phyloP scores from a whole-genome alignment of 2,113 vertebrate species.

The Clupea harengus region DNA sequence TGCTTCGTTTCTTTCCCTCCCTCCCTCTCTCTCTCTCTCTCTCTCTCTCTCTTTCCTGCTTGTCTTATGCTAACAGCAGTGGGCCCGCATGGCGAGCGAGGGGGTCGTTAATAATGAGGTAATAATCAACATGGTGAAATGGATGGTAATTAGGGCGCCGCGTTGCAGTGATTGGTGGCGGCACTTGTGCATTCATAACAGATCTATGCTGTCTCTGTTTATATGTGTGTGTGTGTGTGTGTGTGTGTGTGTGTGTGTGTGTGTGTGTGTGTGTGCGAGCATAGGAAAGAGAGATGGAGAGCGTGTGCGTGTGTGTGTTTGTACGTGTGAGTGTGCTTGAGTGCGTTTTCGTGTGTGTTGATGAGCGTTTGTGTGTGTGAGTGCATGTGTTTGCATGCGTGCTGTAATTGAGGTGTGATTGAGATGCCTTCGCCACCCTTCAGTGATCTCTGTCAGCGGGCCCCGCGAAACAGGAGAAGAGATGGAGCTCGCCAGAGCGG shows the following conservation, averaged over 20 bases:
- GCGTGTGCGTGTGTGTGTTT: background rate
- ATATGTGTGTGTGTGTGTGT: background rate
- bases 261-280: background rate
- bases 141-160: constrained; percentile 47
- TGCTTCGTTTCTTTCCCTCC: background rate
- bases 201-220: constrained; percentile 34
- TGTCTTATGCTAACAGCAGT: background rate
- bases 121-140: constrained; percentile 52
- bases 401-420: constrained; percentile 48
- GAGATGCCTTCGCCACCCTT: constrained; percentile 40
- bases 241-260: background rate
- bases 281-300: no score
- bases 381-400: background rate
- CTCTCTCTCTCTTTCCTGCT: background rate
- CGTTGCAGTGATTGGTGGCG: constrained; percentile 48
- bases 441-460: background rate
- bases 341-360: background rate
- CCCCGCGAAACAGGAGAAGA: background rate
- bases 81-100: background rate
- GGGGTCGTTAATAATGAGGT: constrained; percentile 47
- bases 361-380: background rate
- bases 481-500: background rate
- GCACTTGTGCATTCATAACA: constrained; percentile 46
- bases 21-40: background rate
- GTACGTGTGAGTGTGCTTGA: background rate